phyloP scores from a whole-genome alignment of 2,113 vertebrate genomes.

The Alexandromys fortis region DNA sequence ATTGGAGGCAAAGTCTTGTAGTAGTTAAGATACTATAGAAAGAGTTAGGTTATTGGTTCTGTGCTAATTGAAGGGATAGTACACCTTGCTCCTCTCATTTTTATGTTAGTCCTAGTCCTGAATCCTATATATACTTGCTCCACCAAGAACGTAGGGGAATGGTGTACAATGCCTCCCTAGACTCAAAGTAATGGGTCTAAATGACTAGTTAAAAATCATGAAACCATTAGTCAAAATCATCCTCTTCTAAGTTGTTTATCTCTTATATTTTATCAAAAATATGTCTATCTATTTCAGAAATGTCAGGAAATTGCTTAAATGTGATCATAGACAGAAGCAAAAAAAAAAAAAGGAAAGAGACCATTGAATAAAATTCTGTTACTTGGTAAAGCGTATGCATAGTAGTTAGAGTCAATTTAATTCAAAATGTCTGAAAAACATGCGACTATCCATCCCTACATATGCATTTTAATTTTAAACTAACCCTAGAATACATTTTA shows the following conservation, averaged over 20 bases:
- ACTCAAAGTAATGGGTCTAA: background rate
- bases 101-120: background rate
- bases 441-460: background rate
- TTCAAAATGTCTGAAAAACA: slow-evolving; percentile 14
- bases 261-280: background rate
- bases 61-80: background rate
- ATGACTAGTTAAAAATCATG: background rate
- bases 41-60: background rate
- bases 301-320: background rate
- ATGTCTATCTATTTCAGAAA: background rate
- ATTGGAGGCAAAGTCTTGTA: background rate
- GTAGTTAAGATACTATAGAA: background rate
- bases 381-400: background rate
- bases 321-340: background rate
- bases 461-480: slow-evolving; percentile 55
- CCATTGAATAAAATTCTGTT: background rate
- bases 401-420: background rate
- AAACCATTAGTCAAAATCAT: background rate
- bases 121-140: background rate
- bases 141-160: accelerated
- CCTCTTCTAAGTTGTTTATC: background rate
- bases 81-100: background rate
- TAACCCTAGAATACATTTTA: background rate
- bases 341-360: background rate
- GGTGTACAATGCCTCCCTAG: accelerated